Evolutionary conservation across 2,113 vertebrate species (phyloP), one percentile per base, ranked within the genome.

Genomic region (Fulica atra): DNA sequence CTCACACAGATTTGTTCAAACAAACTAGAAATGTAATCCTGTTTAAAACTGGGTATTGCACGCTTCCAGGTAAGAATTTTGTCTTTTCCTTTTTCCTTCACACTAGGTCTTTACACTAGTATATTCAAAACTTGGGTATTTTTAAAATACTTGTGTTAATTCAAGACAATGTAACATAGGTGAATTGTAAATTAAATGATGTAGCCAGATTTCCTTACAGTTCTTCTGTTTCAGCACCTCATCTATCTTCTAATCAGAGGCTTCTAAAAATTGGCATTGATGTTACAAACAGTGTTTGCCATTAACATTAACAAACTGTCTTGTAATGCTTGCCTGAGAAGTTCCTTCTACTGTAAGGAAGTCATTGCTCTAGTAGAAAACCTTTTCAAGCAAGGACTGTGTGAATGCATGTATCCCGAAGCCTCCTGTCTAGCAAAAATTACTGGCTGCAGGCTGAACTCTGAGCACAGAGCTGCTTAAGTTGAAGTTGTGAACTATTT

Each of bases 41-140:
- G 59, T 91, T 89, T 91, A 82, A 84, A 94, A 84, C 25, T 85
- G 77, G 48, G 79, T 96, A 46, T 44, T 81, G 94, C 86, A 87
- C 50, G 13, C 4, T 18, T 94, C 53, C 91, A 97, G 97, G 97
- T 97, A 97, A 97, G 97, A 93, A 70, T 86, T 94, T 72, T 16
- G 13, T 85, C 11, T 95, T 51, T 92, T 68, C n/a, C 6, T 51
- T 84, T 50, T 68, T 76, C 17, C 23, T 59, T 83, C 31, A 51
- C 26, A 25, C 7, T 73, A 23, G 13, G 11, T 61, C 18, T 87
- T 89, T 72, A 54, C 6, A 31, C 10, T 53, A 25, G 11, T 65
- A 2, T 66, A 18, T 64, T 86, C 40, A 48, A 72, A 72, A n/a
- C 28, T n/a, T 4, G 0, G 1, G 4, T 69, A 23, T 44, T 23